Percentiles rank a stretch among this genome's conserved stretches.
These are phyloP conservation scores for Progne subis DNA, from an alignment of 2,113 vertebrate genomes.

Conservation along the genomic window DNA sequence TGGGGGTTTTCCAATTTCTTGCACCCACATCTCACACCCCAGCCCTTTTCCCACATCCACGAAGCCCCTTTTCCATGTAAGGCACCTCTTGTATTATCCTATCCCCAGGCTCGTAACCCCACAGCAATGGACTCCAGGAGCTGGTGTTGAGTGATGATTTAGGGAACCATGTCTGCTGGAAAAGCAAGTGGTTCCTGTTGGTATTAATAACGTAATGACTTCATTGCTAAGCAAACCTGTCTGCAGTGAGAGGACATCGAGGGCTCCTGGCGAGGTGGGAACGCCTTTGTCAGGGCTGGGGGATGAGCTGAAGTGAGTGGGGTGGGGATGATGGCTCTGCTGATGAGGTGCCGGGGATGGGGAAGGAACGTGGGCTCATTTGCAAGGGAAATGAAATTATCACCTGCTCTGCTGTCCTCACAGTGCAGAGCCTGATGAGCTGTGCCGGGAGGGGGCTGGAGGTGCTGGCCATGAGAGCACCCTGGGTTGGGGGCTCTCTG, in stretches of 20 bases:
- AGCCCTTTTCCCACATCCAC: background rate
- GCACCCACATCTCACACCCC: background rate
- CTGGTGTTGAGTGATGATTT: rapidly evolving
- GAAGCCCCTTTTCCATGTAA: rapidly evolving
- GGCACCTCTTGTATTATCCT: background rate
- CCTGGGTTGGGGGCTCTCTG: rapidly evolving
- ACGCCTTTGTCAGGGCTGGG: background rate
- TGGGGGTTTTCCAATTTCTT: background rate
- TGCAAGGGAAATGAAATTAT: slow-evolving; percentile 73
- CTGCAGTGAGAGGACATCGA: background rate
- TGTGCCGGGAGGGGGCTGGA: background rate
- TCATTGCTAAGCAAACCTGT: background rate
- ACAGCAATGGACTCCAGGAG: background rate
- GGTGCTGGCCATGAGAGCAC: background rate
- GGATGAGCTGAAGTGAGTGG: slow-evolving; percentile 4
- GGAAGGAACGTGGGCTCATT: slow-evolving; percentile 26
- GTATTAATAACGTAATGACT: background rate
- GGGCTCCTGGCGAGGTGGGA: background rate
- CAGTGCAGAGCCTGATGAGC: slow-evolving; percentile 1
- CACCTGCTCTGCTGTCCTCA: background rate
- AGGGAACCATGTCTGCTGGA: background rate
- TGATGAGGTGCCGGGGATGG: slow-evolving; percentile 7
- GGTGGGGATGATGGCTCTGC: background rate
- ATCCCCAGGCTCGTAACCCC: background rate
- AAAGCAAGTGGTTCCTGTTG: background rate